A percentile compares a stretch with the other conserved stretches of the same genome.
Conservation (phyloP, 2,113 vertebrate species). For the Bettongia penicillata region DNA sequence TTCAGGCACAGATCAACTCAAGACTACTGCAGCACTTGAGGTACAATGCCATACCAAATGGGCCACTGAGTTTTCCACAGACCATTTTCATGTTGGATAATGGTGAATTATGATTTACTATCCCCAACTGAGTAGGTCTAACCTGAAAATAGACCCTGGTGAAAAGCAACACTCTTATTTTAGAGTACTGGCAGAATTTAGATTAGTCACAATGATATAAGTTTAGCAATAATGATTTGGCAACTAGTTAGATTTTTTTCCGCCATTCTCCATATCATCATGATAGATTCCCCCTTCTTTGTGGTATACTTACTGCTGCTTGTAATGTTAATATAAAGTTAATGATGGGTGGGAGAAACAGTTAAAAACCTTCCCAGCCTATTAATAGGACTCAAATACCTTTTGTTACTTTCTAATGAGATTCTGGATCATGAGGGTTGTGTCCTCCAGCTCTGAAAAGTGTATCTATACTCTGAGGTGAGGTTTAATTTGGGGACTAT, state of each 20-base stretch:
- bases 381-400: no score
- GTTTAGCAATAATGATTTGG: neutral
- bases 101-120: neutral
- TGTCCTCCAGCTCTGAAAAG: no score
- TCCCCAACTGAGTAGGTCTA: neutral
- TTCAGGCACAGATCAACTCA: neutral
- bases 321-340: no score
- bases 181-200: neutral
- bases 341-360: no score
- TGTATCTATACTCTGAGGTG: no score
- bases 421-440: no score
- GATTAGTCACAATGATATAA: neutral
- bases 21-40: neutral
- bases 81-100: neutral
- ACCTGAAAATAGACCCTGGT: neutral
- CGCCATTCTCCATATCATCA: neutral
- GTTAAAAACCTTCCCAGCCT: no score
- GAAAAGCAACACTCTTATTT: conserved; percentile 5
- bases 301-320: neutral
- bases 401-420: no score
- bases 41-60: neutral
- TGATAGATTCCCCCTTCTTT: neutral
- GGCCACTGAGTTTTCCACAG: neutral
- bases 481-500: no score
- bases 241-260: neutral